Base-by-base conservation (phyloP, 2,888 invertebrate species). In the Tachina lurida region DNA sequence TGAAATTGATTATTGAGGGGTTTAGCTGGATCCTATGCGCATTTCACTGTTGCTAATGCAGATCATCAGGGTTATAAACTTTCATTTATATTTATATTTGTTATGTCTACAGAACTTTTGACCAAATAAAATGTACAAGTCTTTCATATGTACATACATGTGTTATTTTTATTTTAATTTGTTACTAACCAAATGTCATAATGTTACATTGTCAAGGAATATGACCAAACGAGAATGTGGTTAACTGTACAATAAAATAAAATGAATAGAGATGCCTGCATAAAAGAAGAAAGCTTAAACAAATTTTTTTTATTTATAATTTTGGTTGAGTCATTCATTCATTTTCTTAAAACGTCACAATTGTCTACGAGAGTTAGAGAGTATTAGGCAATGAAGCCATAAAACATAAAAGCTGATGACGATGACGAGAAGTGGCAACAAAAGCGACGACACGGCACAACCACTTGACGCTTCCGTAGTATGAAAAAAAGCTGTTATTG, bases 381-480 rank as follows among this genome's bases (percentile, higher is more conserved):
- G 74, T 65, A 77, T 81, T 77, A 81, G 68, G 74, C 65, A 85
- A 78, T 81, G 82, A 86, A 86, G 84, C 80, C 80, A 83, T 83
- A 83, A 68, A 79, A 84, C 41, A 65, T 77, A 76, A 73, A 60
- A 31, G 70, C 31, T 84, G 80, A 81, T 77, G 79, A 85, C 84
- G 85, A 81, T 83, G 84, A 87, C 80, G 83, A 86, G 77, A 87
- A 81, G 86, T 83, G 86, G 87, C 84, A 87, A 88, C 86, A 88
- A 84, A 81, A 84, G 84, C 84, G 82, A 84, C 82, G 75, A 88
- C 87, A 87, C 77, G 78, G 75, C 87, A 87, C 75, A 88, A 87
- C 86, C 87, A 88, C 87, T 88, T 88, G 87, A 88, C 87, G 87
- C 87, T 88, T 88, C 87, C 87, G 87, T 76, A 84, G 76, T 81